Evolutionary conservation across 1,140 invertebrate species (phyloP), one percentile per base, ranked within the genome.

Genomic region (Eueides isabella): DNA sequence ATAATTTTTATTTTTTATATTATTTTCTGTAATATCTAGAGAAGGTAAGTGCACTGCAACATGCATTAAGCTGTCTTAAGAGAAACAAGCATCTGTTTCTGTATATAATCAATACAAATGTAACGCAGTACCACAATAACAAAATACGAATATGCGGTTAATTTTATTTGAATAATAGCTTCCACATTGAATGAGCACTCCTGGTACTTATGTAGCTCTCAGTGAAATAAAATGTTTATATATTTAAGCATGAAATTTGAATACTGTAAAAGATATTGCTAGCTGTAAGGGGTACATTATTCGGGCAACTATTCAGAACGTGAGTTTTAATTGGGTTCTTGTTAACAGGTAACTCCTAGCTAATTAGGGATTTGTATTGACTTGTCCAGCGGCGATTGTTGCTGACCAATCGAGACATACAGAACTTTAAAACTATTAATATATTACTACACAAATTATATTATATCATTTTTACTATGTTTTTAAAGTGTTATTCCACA

Each of bases 291-390:
- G 71, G 61, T 69, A 66, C 63, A 76, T 79, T 75, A 81, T 78
- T 71, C 78, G 74, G 71, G 79, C 83, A 84, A 89, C 83, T 86
- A 88, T 85, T 86, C 77, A 81, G 85, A 87, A 87, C 87, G 80
- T 82, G 82, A 80, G 72, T 83, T 82, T 80, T 92, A 92, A 92
- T 92, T 91, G 90, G 89, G 83, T 78, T 74, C 76, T 78, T 82
- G 83, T 85, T 78, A 81, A 73, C 75, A 76, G 76, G 79, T 79
- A 83, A 75, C 79, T 82, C 79, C 44, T 81, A n/a, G 76, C 86
- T 91, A 91, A 91, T 91, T 91, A 90, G 83, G 83, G 84, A 76
- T 76, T 65, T 85, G 71, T 84, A 88, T 89, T 86, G 88, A 88
- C 81, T 87, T 72, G 83, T 83, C 83, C 79, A 78, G 64, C 81